Evolutionary conservation across 2,797 vertebrate genomes (phyloP).

Genomic region (Spinibarbus caldwelli): DNA sequence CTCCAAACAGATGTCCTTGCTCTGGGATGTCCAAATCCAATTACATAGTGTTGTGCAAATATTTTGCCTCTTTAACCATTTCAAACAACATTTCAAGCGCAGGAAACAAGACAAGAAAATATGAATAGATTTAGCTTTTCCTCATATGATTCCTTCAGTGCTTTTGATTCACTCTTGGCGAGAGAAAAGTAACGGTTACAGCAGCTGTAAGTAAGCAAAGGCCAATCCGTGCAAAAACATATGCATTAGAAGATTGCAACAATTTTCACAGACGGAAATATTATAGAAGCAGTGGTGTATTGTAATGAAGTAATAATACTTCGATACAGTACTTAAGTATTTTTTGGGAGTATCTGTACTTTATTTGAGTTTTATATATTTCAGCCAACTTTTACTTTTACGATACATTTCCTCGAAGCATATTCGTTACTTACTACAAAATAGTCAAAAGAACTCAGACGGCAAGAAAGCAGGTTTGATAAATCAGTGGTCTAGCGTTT

Average conservation of each 20-base stretch:
- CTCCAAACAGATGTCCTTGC: background rate
- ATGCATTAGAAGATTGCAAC: background rate
- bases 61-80: background rate
- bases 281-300: too few relatives aligned
- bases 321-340: too few relatives aligned
- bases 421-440: too few relatives aligned
- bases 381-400: too few relatives aligned
- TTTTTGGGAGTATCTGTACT: too few relatives aligned
- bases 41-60: background rate
- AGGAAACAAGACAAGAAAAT: background rate
- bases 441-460: too few relatives aligned
- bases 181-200: background rate
- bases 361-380: too few relatives aligned
- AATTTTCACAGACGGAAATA: background rate
- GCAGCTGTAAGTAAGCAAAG: background rate
- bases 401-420: too few relatives aligned
- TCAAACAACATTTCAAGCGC: constrained; percentile 7
- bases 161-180: background rate
- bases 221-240: background rate
- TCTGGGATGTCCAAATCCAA: constrained; percentile 7
- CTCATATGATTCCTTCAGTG: background rate
- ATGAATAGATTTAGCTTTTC: background rate
- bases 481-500: too few relatives aligned
- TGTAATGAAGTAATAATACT: too few relatives aligned
- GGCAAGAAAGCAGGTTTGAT: too few relatives aligned